Percentiles rank a stretch among this genome's conserved stretches.
These are phyloP conservation scores for Drepanosiphum platanoidis DNA, from an alignment of 2,888 invertebrate species.

Conservation along the genomic window DNA sequence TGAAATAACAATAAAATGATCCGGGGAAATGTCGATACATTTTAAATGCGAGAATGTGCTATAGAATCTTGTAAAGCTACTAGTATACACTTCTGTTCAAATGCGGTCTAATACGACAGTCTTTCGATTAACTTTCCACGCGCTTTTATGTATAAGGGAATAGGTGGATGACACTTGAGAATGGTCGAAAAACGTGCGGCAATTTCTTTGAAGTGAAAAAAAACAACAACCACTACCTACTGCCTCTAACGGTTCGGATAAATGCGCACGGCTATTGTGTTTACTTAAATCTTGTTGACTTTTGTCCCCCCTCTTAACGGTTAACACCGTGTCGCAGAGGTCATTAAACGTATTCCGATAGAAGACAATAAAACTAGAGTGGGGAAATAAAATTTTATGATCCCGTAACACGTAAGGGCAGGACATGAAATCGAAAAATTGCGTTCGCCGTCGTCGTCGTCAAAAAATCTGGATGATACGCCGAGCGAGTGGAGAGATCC, in stretches of 20 bases:
- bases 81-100: neutral
- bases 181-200: slow-evolving; percentile 53
- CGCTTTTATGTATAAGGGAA: neutral
- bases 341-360: slow-evolving; percentile 55
- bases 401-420: neutral
- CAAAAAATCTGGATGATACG: neutral
- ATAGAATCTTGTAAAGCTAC: neutral
- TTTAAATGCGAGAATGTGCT: neutral
- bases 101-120: slow-evolving; percentile 25
- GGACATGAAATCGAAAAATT: neutral
- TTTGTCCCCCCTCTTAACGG: slow-evolving; percentile 35
- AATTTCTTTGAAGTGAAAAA: slow-evolving; percentile 58
- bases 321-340: slow-evolving; percentile 59
- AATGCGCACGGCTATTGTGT: slow-evolving; percentile 29
- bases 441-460: neutral
- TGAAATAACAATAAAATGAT: neutral
- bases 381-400: slow-evolving; percentile 57
- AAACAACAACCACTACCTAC: neutral
- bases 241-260: slow-evolving; percentile 38
- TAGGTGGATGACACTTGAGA: slow-evolving; percentile 25
- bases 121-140: slow-evolving; percentile 45
- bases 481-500: neutral
- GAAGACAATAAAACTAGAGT: slow-evolving; percentile 36
- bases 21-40: neutral
- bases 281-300: slow-evolving; percentile 58